Evolutionary conservation across 2,888 invertebrate species (phyloP), one percentile per base, ranked within the genome.

Genomic region (Bugulina stolonifera): DNA sequence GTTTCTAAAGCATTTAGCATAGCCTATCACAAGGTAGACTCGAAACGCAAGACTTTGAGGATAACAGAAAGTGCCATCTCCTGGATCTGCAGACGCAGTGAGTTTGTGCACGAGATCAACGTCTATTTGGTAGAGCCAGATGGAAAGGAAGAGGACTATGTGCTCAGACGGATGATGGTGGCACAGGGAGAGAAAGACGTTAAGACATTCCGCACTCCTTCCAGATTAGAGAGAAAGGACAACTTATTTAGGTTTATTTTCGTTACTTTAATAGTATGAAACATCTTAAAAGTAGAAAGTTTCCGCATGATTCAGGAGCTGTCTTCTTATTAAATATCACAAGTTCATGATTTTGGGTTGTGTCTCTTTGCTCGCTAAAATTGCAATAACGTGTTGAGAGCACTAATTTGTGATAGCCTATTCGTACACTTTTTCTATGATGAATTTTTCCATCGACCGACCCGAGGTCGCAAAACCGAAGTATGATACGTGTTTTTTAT

Each of bases 1-100:
- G 78, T 83, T n/a, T 80, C 83, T 23, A 82, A 82, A 72, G 76
- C 81, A 0, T 83, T 84, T 77, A 83, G 83, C 75, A 81, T 82
- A 70, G 80, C 83, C 14, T 83, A 82, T 75, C 83, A 83, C 73
- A 77, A 78, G 54, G 80, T 83, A n/a, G 81, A 83, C 72, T 78
- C 81, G 74, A 77, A 80, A 5, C 79, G 79, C 73, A 83, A 82
- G 74, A 77, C 82, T 29, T 75, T 84, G 74, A 77, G 81, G 18
- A 82, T 83, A 72, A 79, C 80, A 1, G 83, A 84, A 75, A 81
- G 80, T 73, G 84, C 83, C 5, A 78, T 82, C 29, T 79, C 80
- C 0, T 84, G 83, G 84, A 82, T 84, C 69, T 80, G 81, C 73
- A 77, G 81, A 18, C 77, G 82, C 1, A 80, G 81, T 72, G 79